Evolutionary conservation across 2,888 invertebrate species (phyloP), one percentile per base, ranked within the genome.

Genomic region (Lobophora halterata): DNA sequence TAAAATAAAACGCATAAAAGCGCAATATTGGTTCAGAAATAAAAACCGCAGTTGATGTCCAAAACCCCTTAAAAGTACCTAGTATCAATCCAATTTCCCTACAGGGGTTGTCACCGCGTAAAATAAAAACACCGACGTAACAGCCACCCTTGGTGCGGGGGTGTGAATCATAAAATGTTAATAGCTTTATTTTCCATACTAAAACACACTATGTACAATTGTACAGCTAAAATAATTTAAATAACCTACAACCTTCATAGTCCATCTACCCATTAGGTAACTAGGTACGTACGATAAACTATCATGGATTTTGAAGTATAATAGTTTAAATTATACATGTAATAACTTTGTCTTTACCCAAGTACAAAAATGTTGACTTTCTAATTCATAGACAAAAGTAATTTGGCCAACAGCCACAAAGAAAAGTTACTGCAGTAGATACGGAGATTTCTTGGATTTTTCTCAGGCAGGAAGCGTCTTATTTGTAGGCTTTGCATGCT

Each of bases 41-140:
- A 80, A 81, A 75, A 80, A 70, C 67, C 49, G 65, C 70, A 62
- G 74, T 79, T 78, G 76, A 72, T 77, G 73, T 74, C 79, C 72
- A 75, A 85, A 80, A 79, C 71, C 75, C 74, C 72, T 83, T 77
- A 81, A 81, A 85, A 80, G 74, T 80, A n/a, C n/a, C n/a, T n/a
- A 81, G 79, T 80, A 83, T 77, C 79, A 80, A 79, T 82, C 81
- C 85, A 85, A 85, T 85, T 85, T 85, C 79, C 80, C 79, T 82
- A 83, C 79, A 76, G 77, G 73, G 69, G 74, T 73, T 73, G 82
- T 81, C 79, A 79, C 75, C 69, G 77, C 74, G 73, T 81, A 80
- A 82, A 83, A 82, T 82, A 83, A 85, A 83, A 85, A 82, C 76
- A 78, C 73, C 74, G 69, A 74, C 72, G 71, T 77, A 74, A 79